Base-by-base conservation (phyloP, 2,797 vertebrate genomes). In the Microchirus variegatus region DNA sequence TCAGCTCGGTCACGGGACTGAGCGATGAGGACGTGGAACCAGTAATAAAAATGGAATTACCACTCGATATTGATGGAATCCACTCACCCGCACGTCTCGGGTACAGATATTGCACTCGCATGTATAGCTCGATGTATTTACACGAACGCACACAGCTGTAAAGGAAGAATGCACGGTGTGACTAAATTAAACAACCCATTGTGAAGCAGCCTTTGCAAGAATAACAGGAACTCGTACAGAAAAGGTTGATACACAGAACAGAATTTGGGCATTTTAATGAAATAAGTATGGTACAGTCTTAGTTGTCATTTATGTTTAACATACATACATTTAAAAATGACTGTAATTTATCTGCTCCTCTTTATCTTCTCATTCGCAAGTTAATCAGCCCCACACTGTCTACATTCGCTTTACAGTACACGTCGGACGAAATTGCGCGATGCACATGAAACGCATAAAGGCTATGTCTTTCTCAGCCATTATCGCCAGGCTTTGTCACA, bases 11-110 rank as follows among this genome's bases (percentile, higher is more conserved):
- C 77, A 66, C 43, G 26, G 36, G 59, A 73, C 53, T 41, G 58
- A 77, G 78, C 63, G 49, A 80, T 63, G 77, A 78, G 78, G 73
- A 66, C 54, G 59, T 6, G 63, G 48, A 82, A 63, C 56, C 55
- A 62, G 70, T 75, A 80, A 87, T 87, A 77, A 89, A 87, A 88
- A 81, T 81, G 71, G 73, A 80, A 87, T 88, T 85, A 86, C 56
- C 18, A 41, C 35, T 70, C 45, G 49, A 82, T 82, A 78, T 66
- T 71, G 73, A 77, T 60, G 74, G 70, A 75, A 77, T 72, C 62
- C 2, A 0, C 55, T 50, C 52, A 45, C 54, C 55, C 62, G 47
- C 74, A 67, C 0, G n/a, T 59, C 63, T 73, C 47, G 37, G 37
- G 46, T 37, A 5, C 6, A 22, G 45, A 53, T 41, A n/a, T 16